Conservation (phyloP, 2,888 invertebrate species). For the Xanthorhoe designata region DNA sequence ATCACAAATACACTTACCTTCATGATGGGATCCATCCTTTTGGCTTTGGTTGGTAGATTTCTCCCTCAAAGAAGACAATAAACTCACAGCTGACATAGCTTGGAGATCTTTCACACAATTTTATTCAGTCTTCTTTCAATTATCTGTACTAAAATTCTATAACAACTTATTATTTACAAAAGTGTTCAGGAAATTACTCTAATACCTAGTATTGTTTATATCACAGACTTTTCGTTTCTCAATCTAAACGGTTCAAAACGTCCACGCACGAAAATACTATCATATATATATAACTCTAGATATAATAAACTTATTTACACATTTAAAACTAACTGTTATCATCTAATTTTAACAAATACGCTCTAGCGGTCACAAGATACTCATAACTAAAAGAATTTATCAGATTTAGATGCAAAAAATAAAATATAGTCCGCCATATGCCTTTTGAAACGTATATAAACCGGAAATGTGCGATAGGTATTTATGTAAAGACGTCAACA, state of each 20-base stretch:
- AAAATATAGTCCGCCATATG: slow-evolving; percentile 85
- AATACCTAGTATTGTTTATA: slow-evolving; percentile 86
- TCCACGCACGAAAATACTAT: slow-evolving; percentile 85
- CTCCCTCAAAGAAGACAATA: slow-evolving; percentile 82
- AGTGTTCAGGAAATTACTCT: slow-evolving; percentile 82
- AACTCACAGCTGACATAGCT: slow-evolving; percentile 85
- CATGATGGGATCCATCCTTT: slow-evolving; percentile 73
- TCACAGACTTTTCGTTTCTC: slow-evolving; percentile 87
- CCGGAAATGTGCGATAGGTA: slow-evolving; percentile 35
- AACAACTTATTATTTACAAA: slow-evolving; percentile 84
- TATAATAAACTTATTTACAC: slow-evolving; percentile 85
- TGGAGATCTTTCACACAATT: slow-evolving; percentile 71
- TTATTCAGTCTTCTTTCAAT: slow-evolving; percentile 84
- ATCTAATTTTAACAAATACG: slow-evolving; percentile 84
- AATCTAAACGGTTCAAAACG: slow-evolving; percentile 86
- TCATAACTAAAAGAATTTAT: slow-evolving; percentile 86
- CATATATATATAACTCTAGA: slow-evolving; percentile 82
- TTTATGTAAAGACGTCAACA: background rate
- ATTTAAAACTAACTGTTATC: slow-evolving; percentile 83
- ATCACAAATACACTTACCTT: slow-evolving; percentile 63
- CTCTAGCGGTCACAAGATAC: slow-evolving; percentile 83
- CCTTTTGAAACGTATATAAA: slow-evolving; percentile 82
- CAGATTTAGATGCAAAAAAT: slow-evolving; percentile 86
- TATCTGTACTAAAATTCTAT: slow-evolving; percentile 81
- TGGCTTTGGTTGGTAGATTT: slow-evolving; percentile 77